Percentiles rank a stretch among this genome's conserved stretches.
Evolutionary conservation across 2,797 vertebrate genomes (phyloP).

Genomic region (Ctenosaura bakeri): DNA sequence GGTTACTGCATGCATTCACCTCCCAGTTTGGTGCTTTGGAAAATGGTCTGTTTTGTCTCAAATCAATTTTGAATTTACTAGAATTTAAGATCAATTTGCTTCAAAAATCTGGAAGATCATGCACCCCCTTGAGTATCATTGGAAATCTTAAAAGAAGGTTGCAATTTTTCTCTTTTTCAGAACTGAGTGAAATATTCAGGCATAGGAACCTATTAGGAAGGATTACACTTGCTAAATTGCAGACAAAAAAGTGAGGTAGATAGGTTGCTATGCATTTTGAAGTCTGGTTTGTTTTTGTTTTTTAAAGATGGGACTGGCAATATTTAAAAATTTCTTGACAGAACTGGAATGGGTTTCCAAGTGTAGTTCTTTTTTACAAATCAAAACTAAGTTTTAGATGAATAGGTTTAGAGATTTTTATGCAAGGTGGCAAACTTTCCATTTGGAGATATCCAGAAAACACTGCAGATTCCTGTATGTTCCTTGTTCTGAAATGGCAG

Average conservation of each 20-base stretch:
- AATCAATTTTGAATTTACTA: no score
- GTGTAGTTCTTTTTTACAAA: neutral
- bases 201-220: neutral
- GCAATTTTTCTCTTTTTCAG: neutral
- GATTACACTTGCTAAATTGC: neutral
- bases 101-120: neutral
- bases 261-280: neutral
- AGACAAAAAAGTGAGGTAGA: neutral
- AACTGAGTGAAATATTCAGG: neutral
- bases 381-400: neutral
- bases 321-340: neutral
- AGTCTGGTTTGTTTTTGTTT: neutral
- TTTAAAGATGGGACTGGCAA: neutral
- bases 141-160: neutral
- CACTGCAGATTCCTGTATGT: neutral
- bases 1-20: neutral
- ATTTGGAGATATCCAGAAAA: neutral
- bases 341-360: neutral
- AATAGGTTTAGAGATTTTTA: neutral
- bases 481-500: neutral
- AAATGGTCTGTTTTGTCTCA: neutral
- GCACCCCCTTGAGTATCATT: neutral
- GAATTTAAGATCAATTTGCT: neutral
- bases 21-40: neutral
- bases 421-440: neutral